Percentiles rank a stretch among this genome's conserved stretches.
These are phyloP conservation scores for Merodon equestris DNA, from an alignment of 2,888 invertebrate species.

Conservation along the genomic window DNA sequence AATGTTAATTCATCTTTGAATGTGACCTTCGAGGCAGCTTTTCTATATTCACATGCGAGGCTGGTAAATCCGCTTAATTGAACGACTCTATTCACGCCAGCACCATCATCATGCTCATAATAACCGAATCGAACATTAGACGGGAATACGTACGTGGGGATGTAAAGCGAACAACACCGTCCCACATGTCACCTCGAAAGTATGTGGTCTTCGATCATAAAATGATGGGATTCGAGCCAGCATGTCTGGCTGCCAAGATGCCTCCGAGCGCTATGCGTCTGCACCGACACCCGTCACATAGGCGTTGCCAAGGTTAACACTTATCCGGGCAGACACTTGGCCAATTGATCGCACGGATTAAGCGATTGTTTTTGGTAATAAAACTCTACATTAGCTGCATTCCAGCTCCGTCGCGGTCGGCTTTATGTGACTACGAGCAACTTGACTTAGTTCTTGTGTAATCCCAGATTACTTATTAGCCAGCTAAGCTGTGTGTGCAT, in stretches of 20 bases:
- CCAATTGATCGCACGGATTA: not conserved
- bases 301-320: constrained; percentile 27
- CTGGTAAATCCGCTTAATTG: no score
- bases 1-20: constrained; percentile 8
- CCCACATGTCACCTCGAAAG: no score
- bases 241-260: no score
- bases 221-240: no score
- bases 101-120: no score
- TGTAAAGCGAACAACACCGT: not conserved
- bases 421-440: not conserved
- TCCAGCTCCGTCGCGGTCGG: constrained; percentile 18
- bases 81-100: no score
- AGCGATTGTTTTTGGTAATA: constrained; percentile 32
- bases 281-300: constrained; percentile 11
- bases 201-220: no score
- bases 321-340: constrained; percentile 26
- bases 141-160: no score
- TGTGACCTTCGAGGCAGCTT: constrained; percentile 33
- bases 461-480: constrained; percentile 46
- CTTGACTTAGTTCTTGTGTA: constrained; percentile 45
- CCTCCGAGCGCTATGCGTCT: constrained; percentile 4
- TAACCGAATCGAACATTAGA: not conserved
- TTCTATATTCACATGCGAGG: no score
- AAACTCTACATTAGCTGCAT: constrained; percentile 43
- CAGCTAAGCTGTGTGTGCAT: constrained; percentile 22